These are phyloP conservation scores for Sebastes vulpes DNA, from an alignment of 2,797 vertebrate species.

Conservation along the genomic window DNA sequence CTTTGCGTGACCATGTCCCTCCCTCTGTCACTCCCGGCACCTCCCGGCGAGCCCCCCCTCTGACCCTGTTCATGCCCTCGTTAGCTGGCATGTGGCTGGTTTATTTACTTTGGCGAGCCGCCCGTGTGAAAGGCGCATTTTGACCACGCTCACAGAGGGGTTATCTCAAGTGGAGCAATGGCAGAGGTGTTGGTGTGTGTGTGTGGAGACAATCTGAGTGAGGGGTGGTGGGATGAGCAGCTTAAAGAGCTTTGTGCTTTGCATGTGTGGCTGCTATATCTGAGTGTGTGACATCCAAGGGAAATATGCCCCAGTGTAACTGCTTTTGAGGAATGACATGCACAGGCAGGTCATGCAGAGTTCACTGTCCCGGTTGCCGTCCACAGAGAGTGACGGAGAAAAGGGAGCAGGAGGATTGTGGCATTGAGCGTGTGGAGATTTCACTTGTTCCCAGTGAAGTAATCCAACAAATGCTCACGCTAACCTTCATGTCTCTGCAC, in stretches of 20 bases:
- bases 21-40: slow-evolving; percentile 82
- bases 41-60: slow-evolving; percentile 64
- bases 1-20: slow-evolving; percentile 87
- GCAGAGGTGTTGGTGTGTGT: slow-evolving; percentile 50
- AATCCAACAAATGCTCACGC: slow-evolving; percentile 59
- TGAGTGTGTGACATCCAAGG: slow-evolving; percentile 53
- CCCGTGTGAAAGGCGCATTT: slow-evolving; percentile 80
- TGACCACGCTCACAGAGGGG: slow-evolving; percentile 55
- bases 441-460: slow-evolving; percentile 65
- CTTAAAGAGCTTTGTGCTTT: slow-evolving; percentile 26
- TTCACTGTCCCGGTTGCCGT: slow-evolving; percentile 60
- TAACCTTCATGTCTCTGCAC: slow-evolving; percentile 48
- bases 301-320: slow-evolving; percentile 54
- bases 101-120: slow-evolving; percentile 85
- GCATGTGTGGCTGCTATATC: slow-evolving; percentile 29
- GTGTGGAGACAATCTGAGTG: slow-evolving; percentile 9
- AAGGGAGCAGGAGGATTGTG: slow-evolving; percentile 33
- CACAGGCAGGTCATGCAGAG: slow-evolving; percentile 75
- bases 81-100: slow-evolving; percentile 81
- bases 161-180: slow-evolving; percentile 43
- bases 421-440: slow-evolving; percentile 19
- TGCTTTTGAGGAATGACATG: slow-evolving; percentile 76
- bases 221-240: slow-evolving; percentile 13
- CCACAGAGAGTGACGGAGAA: slow-evolving; percentile 27
- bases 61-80: slow-evolving; percentile 80